Percentiles rank a stretch among this genome's conserved stretches.
These are phyloP conservation scores for Napeogenes sylphis DNA, from an alignment of 2,888 invertebrate species.

Conservation along the genomic window DNA sequence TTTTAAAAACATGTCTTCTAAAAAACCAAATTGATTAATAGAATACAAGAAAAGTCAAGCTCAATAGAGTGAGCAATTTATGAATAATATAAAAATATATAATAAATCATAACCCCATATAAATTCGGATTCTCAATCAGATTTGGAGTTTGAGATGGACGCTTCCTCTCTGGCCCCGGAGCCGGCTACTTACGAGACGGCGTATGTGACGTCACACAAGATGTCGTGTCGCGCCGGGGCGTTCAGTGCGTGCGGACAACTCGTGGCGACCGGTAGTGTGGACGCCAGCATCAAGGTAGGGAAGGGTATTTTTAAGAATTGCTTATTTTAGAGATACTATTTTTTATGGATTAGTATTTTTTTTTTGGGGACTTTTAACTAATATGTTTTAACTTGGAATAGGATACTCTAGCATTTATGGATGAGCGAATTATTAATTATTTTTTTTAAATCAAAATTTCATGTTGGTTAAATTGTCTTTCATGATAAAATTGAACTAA, in stretches of 20 bases:
- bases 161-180: slow-evolving; percentile 95
- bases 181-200: slow-evolving; percentile 98
- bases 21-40: too few relatives aligned
- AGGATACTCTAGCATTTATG: too few relatives aligned
- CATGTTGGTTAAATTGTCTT: too few relatives aligned
- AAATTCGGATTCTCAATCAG: slow-evolving; percentile 53
- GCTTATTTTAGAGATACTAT: background rate
- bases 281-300: slow-evolving; percentile 97
- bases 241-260: slow-evolving; percentile 95
- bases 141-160: slow-evolving; percentile 98
- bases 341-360: background rate
- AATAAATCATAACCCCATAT: background rate
- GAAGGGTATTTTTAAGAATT: background rate
- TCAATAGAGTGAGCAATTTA: background rate
- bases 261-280: slow-evolving; percentile 98
- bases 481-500: too few relatives aligned
- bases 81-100: background rate
- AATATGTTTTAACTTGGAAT: background rate
- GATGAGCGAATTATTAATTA: too few relatives aligned
- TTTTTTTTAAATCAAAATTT: too few relatives aligned
- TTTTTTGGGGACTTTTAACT: background rate
- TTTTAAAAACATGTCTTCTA: too few relatives aligned
- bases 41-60: too few relatives aligned
- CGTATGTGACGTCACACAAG: slow-evolving; percentile 99
- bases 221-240: slow-evolving; percentile 97